phyloP scores from a whole-genome alignment of 1,140 invertebrate species.

The Drosophila watanabei region DNA sequence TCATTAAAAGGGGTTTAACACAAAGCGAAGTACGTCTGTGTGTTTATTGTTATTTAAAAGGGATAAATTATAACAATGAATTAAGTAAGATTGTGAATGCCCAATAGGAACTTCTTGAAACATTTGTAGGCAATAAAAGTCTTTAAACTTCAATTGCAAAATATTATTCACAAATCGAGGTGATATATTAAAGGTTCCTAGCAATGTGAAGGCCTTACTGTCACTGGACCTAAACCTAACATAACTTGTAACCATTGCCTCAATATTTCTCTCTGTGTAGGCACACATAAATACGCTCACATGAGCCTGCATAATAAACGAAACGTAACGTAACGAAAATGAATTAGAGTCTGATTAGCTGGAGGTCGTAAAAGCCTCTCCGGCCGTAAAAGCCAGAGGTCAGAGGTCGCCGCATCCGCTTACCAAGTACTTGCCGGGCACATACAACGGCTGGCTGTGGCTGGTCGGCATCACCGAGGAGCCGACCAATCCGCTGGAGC shows the following conservation, averaged over 20 bases:
- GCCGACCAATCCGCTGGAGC: slow-evolving; percentile 64
- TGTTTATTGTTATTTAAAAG: not conserved
- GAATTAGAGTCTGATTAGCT: slow-evolving; percentile 78
- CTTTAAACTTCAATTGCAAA: no score
- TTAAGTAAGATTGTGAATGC: no score
- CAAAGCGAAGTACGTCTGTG: not conserved
- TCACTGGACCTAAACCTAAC: not conserved
- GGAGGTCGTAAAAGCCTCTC: slow-evolving; percentile 55
- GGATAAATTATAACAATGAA: not conserved
- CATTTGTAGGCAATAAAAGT: not conserved
- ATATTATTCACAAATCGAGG: not conserved
- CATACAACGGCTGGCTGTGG: slow-evolving; percentile 91
- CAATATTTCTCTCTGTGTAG: slow-evolving; percentile 20
- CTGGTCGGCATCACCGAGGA: slow-evolving; percentile 85
- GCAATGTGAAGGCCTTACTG: no score
- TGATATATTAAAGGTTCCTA: not conserved
- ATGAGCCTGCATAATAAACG: slow-evolving; percentile 71
- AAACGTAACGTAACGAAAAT: slow-evolving; percentile 55
- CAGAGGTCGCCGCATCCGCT: slow-evolving; percentile 83
- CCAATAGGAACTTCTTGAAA: no score
- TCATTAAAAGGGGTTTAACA: not conserved
- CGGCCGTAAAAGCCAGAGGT: slow-evolving; percentile 59
- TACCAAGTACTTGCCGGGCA: slow-evolving; percentile 95
- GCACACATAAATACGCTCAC: slow-evolving; percentile 30
- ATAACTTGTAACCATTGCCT: not conserved